phyloP scores from a whole-genome alignment of 1,140 invertebrate genomes.

The Ceratitis capitata region DNA sequence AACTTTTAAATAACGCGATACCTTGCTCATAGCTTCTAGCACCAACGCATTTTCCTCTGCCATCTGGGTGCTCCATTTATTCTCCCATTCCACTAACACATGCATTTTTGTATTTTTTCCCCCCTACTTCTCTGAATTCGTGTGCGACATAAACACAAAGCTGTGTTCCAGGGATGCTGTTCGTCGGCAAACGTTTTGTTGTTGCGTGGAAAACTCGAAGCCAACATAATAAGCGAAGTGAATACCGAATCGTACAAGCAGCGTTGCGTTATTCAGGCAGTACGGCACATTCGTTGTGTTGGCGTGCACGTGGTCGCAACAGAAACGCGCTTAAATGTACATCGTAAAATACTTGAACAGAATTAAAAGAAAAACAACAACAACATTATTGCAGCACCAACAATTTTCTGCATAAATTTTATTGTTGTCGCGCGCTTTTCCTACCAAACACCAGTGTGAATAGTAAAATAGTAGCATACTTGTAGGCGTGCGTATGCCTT shows the following conservation, averaged over 20 bases:
- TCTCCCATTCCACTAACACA: neutral
- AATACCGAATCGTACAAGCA: too few relatives aligned
- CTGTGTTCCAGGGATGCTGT: conserved; percentile 29
- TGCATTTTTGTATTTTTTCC: neutral
- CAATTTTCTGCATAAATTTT: neutral
- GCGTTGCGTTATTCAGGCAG: too few relatives aligned
- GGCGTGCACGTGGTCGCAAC: conserved; percentile 32
- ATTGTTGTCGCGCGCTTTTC: neutral
- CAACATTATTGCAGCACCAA: neutral
- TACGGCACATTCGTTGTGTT: conserved; percentile 39
- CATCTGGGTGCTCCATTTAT: neutral
- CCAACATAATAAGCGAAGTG: neutral
- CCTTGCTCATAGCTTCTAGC: neutral
- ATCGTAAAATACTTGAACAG: too few relatives aligned
- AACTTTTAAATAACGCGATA: too few relatives aligned
- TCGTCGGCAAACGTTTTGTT: neutral
- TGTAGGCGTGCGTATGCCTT: neutral
- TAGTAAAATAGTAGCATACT: conserved; percentile 2
- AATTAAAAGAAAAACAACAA: conserved; percentile 1
- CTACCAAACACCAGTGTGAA: neutral
- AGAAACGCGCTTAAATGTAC: neutral
- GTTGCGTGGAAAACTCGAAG: conserved; percentile 40
- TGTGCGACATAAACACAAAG: neutral
- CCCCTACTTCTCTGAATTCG: neutral
- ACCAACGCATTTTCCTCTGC: neutral